A percentile compares a stretch with the other conserved stretches of the same genome.
Conservation (phyloP, 2,113 vertebrate genomes). For the Hippotragus niger region DNA sequence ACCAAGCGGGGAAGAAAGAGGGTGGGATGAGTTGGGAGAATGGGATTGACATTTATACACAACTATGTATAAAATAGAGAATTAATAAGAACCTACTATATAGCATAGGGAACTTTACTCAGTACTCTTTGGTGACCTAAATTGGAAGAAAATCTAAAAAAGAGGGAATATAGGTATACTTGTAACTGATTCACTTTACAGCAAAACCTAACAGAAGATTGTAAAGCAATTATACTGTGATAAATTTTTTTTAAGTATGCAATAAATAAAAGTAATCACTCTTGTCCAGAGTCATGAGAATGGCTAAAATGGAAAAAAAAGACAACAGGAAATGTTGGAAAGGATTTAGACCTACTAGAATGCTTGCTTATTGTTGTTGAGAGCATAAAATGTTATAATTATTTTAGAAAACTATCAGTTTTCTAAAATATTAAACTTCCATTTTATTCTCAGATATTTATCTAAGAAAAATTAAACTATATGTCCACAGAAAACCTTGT, state of each 20-base stretch:
- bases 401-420: constrained; percentile 17
- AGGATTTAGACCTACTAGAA: background rate
- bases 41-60: background rate
- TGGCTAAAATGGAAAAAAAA: background rate
- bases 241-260: background rate
- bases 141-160: background rate
- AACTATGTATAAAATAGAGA: background rate
- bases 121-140: background rate
- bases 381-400: background rate
- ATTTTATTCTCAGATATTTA: constrained; percentile 29
- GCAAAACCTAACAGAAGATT: background rate
- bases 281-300: background rate
- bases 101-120: background rate
- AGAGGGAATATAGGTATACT: background rate
- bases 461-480: constrained; percentile 22
- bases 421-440: constrained; percentile 19
- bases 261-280: background rate
- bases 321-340: background rate
- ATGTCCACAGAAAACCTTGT: background rate
- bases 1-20: background rate
- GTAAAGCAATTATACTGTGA: background rate
- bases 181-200: background rate
- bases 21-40: background rate
- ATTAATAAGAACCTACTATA: background rate
- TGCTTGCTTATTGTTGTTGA: background rate